A percentile compares a stretch with the other conserved stretches of the same genome.
Conservation (phyloP, 2,888 invertebrate species). For the Eupithecia subumbrata region DNA sequence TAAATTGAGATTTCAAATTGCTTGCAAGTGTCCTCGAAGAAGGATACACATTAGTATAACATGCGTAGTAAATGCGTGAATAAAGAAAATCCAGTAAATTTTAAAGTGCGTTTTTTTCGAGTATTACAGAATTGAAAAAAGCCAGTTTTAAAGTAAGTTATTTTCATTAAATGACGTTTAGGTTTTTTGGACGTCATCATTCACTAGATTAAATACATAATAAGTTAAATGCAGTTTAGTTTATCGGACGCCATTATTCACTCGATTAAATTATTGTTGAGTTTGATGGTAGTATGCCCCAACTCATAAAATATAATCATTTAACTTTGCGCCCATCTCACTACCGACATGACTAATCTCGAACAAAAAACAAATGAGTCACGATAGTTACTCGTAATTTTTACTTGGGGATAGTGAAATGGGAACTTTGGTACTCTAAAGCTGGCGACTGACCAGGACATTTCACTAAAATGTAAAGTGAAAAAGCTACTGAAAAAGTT, state of each 20-base stretch:
- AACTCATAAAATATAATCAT: background rate
- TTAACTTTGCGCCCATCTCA: background rate
- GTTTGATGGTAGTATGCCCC: background rate
- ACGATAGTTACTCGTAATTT: background rate
- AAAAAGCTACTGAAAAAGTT: background rate
- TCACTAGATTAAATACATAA: background rate
- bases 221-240: background rate
- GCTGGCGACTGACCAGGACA: background rate
- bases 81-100: background rate
- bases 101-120: background rate
- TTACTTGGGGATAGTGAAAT: background rate
- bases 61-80: background rate
- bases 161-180: background rate
- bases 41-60: background rate
- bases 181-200: background rate
- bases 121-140: background rate
- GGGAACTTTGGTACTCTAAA: background rate
- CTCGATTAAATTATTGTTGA: background rate
- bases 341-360: background rate
- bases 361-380: background rate
- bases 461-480: background rate
- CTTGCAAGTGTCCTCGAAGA: background rate
- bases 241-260: background rate
- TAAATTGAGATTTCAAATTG: background rate
- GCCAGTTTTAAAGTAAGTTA: too few relatives aligned